Evolutionary conservation across 2,113 vertebrate genomes (phyloP).

Genomic region (Platysternon megacephalum): DNA sequence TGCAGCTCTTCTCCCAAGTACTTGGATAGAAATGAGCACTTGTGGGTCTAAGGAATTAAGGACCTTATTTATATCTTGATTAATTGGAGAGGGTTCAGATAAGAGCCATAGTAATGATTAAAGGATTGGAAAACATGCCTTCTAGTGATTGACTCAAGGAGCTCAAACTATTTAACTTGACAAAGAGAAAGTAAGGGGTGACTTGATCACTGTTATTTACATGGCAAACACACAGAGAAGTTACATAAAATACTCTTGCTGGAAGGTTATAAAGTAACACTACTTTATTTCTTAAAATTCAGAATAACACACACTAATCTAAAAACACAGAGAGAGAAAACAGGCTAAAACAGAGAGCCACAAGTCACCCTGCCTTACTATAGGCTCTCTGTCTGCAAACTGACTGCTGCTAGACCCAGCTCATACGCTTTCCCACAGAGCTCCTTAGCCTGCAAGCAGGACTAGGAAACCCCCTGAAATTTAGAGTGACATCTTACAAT

Average conservation of each 20-base stretch:
- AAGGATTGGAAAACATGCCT: not conserved
- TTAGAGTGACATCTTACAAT: not conserved
- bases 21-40: not conserved
- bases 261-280: not conserved
- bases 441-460: not conserved
- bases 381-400: not conserved
- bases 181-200: not conserved
- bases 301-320: not conserved
- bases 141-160: not conserved
- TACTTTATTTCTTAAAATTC: not conserved
- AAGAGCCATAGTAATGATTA: not conserved
- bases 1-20: accelerated
- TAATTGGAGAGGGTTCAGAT: not conserved
- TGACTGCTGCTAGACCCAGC: not conserved
- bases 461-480: not conserved
- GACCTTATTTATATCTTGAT: not conserved
- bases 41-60: accelerated
- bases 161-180: not conserved
- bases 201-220: not conserved
- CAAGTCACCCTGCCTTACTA: not conserved
- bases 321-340: not conserved
- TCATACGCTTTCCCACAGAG: not conserved
- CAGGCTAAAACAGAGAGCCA: not conserved
- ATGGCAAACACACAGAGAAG: not conserved
- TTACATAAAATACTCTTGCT: not conserved